These are phyloP conservation scores for Carassius auratus DNA, from an alignment of 2,113 vertebrate genomes.

Conservation along the genomic window DNA sequence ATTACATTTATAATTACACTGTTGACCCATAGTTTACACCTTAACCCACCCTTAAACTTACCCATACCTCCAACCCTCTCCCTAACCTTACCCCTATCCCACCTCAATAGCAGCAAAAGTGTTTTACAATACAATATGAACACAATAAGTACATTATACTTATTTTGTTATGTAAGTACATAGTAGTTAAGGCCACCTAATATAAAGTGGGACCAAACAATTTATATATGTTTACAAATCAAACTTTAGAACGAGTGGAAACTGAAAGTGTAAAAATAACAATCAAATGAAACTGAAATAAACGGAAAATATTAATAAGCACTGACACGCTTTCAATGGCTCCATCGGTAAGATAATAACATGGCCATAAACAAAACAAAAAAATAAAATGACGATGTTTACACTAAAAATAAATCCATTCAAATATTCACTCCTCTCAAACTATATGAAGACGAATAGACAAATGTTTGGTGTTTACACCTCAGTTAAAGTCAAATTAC, in stretches of 20 bases:
- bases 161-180: too few relatives aligned
- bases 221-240: background rate
- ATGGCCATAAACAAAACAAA: background rate
- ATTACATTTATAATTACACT: too few relatives aligned
- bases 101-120: too few relatives aligned
- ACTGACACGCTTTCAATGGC: background rate
- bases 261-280: background rate
- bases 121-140: too few relatives aligned
- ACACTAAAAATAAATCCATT: too few relatives aligned
- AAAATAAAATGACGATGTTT: background rate
- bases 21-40: too few relatives aligned
- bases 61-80: too few relatives aligned
- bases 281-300: background rate
- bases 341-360: background rate
- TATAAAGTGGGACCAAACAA: too few relatives aligned
- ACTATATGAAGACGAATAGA: background rate
- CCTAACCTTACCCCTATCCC: too few relatives aligned
- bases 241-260: background rate
- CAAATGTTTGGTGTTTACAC: background rate
- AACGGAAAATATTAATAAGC: background rate
- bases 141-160: too few relatives aligned
- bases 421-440: background rate
- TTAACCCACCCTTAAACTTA: too few relatives aligned
- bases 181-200: too few relatives aligned
- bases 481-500: background rate